phyloP scores from a whole-genome alignment of 2,888 invertebrate species.

The Nephrotoma appendiculata region DNA sequence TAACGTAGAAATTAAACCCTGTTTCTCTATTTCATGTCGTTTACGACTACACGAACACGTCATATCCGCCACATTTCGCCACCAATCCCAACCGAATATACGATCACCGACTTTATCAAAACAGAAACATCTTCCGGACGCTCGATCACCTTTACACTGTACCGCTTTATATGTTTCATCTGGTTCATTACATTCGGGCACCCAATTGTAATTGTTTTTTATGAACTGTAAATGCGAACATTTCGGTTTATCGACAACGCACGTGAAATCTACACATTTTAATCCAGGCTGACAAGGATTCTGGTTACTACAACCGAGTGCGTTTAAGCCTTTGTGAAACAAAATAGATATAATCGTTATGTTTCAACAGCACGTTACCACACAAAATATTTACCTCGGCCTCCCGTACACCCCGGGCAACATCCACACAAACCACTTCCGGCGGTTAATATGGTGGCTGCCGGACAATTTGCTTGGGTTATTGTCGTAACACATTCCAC shows the following conservation, averaged over 20 bases:
- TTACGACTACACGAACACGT: constrained; percentile 44
- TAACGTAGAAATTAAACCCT: constrained; percentile 34
- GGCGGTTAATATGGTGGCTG: constrained; percentile 12
- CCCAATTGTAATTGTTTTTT: constrained; percentile 16
- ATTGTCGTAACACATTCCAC: constrained; percentile 15
- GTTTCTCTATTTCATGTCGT: constrained; percentile 36
- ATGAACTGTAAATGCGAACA: not conserved
- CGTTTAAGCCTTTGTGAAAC: not conserved
- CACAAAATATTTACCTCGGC: constrained; percentile 10
- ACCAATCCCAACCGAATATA: constrained; percentile 52
- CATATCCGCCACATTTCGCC: constrained; percentile 41
- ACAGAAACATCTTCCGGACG: constrained; percentile 51
- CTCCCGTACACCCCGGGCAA: constrained; percentile 33
- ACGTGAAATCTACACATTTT: constrained; percentile 15
- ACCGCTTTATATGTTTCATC: constrained; percentile 45
- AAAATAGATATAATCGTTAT: not conserved
- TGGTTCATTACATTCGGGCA: constrained; percentile 36
- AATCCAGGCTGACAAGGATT: constrained; percentile 24
- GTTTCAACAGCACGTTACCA: not conserved
- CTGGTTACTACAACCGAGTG: constrained; percentile 1
- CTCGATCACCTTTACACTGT: constrained; percentile 49
- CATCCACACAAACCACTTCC: constrained; percentile 22
- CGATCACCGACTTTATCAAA: constrained; percentile 40
- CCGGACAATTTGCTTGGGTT: constrained; percentile 15
- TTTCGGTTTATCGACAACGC: not conserved